These are phyloP conservation scores for Platichthys flesus DNA, from an alignment of 2,113 vertebrate species.

Conservation along the genomic window DNA sequence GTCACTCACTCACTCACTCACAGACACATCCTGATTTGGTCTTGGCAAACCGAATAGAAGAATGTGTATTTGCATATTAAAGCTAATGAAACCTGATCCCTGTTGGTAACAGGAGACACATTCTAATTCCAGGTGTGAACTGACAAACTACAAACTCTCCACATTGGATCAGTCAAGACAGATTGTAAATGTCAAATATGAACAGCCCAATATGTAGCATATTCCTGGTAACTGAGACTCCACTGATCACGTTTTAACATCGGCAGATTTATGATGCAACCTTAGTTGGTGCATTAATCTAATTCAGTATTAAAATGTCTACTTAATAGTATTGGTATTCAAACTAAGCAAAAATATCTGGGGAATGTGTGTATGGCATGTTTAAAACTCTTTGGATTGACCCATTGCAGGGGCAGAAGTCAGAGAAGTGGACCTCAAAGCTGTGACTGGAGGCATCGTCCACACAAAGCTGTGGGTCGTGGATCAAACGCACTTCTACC, in stretches of 20 bases:
- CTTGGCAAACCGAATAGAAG: neutral
- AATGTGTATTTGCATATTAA: too few relatives aligned
- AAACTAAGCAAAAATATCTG: neutral
- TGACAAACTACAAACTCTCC: too few relatives aligned
- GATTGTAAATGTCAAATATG: neutral
- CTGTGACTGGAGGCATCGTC: slow-evolving; percentile 81
- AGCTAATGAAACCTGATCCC: too few relatives aligned
- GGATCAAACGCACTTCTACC: slow-evolving; percentile 82
- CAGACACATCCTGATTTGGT: neutral
- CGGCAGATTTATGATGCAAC: neutral
- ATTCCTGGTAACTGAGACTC: too few relatives aligned
- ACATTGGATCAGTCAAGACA: too few relatives aligned
- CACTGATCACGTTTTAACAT: too few relatives aligned
- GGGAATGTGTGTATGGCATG: too few relatives aligned
- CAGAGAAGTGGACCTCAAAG: slow-evolving; percentile 74
- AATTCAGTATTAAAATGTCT: too few relatives aligned
- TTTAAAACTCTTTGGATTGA: neutral
- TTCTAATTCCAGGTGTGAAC: too few relatives aligned
- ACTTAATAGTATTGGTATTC: too few relatives aligned
- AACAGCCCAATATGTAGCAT: too few relatives aligned
- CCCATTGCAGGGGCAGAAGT: slow-evolving; percentile 81
- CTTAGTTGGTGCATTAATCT: neutral
- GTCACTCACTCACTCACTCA: neutral
- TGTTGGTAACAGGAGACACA: too few relatives aligned
- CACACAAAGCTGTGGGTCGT: slow-evolving; percentile 87